Evolutionary conservation across 2,113 vertebrate genomes (phyloP), one percentile per base, ranked within the genome.

Genomic region (Barbus barbus): DNA sequence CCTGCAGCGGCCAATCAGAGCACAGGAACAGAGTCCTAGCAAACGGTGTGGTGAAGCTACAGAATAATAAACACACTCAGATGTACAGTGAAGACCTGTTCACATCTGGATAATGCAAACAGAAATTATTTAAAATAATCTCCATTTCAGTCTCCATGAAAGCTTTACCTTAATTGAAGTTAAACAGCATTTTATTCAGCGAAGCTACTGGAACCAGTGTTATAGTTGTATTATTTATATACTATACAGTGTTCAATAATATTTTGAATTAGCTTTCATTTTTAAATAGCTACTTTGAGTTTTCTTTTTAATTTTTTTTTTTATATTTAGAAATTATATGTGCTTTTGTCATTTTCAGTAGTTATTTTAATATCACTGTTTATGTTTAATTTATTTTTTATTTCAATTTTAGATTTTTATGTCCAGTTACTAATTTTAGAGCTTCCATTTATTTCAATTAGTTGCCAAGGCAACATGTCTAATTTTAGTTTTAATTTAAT

Each of bases 21-120:
- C 38, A 18, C 71, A 69, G 86, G 60, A 26, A 53, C 75, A 65
- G 83, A 84, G 82, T 87, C 78, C 14, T 61, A 76, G 26, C 41
- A 74, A 44, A 28, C 41, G 13, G n/a, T 46, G 38, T 1, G 41
- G 22, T 41, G 71, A 73, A 22, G 71, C 41, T 44, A 73, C 6
- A 3, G n/a, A n/a, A 48, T 24, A 48, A 44, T 46, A 26, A 26
- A 24, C 13, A 31, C 14, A 22, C 18, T 53, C 18, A 53, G 18
- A 53, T 18, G 2, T 22, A 53, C 18, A 53, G 51, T 53, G 18
- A 53, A 53, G 3, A 31, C 13, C 5, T 63, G 24, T 26, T 60
- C 58, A 60, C 58, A 5, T 12, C n/a, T 60, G 58, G 1, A 24
- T 61, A 24, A 61, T 26, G 12, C 12, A 6, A 26, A 63, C 18